These are phyloP conservation scores for Bradypus variegatus DNA, from an alignment of 2,797 vertebrate species.

Conservation along the genomic window DNA sequence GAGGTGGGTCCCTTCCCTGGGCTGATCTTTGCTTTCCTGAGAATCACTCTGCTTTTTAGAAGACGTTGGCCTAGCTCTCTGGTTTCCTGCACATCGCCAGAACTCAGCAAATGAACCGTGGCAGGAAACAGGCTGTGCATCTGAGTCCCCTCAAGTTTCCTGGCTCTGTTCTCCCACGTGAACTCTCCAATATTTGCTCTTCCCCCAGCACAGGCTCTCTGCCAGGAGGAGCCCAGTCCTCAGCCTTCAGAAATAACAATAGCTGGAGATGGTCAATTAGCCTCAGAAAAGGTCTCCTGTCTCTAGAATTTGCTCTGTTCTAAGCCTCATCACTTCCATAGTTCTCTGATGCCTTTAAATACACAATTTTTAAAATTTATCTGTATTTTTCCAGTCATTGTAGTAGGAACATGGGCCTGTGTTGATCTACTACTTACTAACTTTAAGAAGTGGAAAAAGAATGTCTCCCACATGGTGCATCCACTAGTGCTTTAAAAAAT, in stretches of 20 bases:
- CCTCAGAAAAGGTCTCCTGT: neutral
- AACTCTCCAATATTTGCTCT: fast-evolving
- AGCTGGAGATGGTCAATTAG: neutral
- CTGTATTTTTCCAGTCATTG: neutral
- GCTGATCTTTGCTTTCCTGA: neutral
- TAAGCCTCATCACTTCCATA: neutral
- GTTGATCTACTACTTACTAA: neutral
- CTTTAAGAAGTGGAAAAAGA: neutral
- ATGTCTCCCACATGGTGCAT: neutral
- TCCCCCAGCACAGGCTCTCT: neutral
- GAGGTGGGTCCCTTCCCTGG: neutral
- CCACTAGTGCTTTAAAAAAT: neutral
- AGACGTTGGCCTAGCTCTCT: neutral
- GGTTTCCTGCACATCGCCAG: neutral
- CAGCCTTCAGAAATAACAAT: fast-evolving
- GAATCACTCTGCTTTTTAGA: neutral
- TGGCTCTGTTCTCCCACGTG: fast-evolving
- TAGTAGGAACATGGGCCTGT: neutral
- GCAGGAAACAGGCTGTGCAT: fast-evolving
- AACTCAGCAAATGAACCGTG: neutral
- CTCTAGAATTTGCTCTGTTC: neutral
- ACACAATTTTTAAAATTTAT: neutral
- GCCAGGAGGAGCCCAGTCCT: neutral
- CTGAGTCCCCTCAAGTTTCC: fast-evolving
- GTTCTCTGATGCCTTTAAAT: neutral